Base-by-base conservation (phyloP, 2,797 vertebrate species). In the Sebastes hopkinsi region DNA sequence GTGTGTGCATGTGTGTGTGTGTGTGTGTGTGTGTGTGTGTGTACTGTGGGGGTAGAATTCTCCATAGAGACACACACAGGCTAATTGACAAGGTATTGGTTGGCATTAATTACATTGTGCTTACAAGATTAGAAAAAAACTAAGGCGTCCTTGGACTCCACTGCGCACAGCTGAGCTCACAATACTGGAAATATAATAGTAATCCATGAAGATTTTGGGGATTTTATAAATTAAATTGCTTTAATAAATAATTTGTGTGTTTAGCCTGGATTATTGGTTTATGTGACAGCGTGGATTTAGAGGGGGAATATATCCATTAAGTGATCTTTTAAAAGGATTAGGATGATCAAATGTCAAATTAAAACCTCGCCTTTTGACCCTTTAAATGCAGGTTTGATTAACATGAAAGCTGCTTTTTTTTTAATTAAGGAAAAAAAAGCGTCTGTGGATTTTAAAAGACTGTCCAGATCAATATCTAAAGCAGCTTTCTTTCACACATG, bases 71-170 rank as follows among this genome's bases (percentile, higher is more conserved):
- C 77, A 73, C 77, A 73, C 87, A 81, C 87, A 68, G 89, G 86
- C 92, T 95, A 95, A 95, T 95, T 94, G 94, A 94, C 93, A 93
- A 93, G 92, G 90, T 94, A 94, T 94, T 91, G 91, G 93, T 94
- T 92, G 88, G 92, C 88, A 89, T 94, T 94, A 94, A 95, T 95
- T 94, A 94, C 92, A 94, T 93, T 92, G 85, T 91, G 88, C 84
- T 93, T 91, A 93, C 90, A 90, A 89, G 90, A 94, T 95, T 93
- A 88, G 64, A 62, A 73, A 72, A 77, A 68, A 77, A 42, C 73
- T 52, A 71, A 85, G 70, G 77, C 65, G 80, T 81, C 85, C 81
- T 77, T 69, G 85, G 88, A 76, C 82, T 81, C 83, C 82, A 77
- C 60, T 42, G 23, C 59, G 56, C 79, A 80, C 91, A 94, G 83